Base-by-base conservation (phyloP, 1,140 invertebrate species). In the Catajapyx aquilonaris region DNA sequence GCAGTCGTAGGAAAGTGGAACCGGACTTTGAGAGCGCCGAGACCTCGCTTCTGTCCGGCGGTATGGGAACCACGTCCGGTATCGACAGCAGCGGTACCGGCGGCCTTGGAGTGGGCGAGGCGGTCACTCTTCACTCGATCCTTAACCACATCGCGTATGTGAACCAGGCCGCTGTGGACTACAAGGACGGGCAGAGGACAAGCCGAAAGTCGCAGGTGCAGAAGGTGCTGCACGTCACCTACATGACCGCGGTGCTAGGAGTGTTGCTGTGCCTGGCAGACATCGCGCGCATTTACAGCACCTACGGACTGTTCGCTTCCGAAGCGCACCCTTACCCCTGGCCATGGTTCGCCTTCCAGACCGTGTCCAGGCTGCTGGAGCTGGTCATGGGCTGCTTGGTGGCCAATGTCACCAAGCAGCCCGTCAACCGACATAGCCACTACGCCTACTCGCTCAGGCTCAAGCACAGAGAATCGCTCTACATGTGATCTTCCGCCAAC, bases 361-460 rank as follows among this genome's bases (percentile, higher is more conserved):
- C 66, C 2, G 17, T 67, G 0, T 62, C 56, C 40, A 54, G 67
- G 25, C 48, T 46, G 15, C 41, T 66, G 7, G 67, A 69, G 49
- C 49, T 69, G 11, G 51, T 55, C 17, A 68, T 68, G 62, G 65
- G 62, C 9, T 65, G 58, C 37, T 57, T 61, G 2, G 65, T 71
- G 59, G 68, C 67, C 9, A 68, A 65, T 47, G 62, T 70, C 40
- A 69, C 66, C n/a, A 66, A 68, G 34, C 65, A 70, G 41, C 62
- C 69, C 1, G 56, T 59, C 7, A 64, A 62, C 43, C 59, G 61
- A 36, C 64, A 62, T 18, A 54, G 60, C 20, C 62, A 65, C 38
- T 60, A 57, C 37, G 60, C 57, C 39, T 64, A 63, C 42, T 59
- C 53, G 28, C 44, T 61, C 31, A 52, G 61, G 3, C 46, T 63